Evolutionary conservation across 2,113 vertebrate species (phyloP).

Genomic region (Ophiodon elongatus): DNA sequence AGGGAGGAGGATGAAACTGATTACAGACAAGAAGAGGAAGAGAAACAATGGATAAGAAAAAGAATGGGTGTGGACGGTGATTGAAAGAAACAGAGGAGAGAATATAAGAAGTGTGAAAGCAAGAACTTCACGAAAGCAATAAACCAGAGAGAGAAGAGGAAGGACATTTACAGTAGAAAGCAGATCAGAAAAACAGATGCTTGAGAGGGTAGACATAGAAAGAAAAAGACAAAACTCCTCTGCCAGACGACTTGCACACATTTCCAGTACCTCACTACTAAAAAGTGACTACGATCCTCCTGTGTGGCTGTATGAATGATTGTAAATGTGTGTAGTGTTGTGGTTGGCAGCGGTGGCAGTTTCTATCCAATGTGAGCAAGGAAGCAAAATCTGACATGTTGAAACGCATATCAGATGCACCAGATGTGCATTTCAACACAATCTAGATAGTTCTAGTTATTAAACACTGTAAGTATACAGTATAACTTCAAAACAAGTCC

Average conservation of each 20-base stretch:
- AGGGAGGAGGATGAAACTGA: conserved; percentile 31
- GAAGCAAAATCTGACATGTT: neutral
- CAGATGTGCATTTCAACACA: conserved; percentile 42
- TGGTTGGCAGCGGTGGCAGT: conserved; percentile 27
- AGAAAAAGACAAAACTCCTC: conserved; percentile 2
- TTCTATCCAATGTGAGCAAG: conserved; percentile 10
- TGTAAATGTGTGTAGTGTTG: conserved; percentile 18
- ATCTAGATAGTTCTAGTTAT: conserved; percentile 2
- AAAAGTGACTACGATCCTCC: neutral
- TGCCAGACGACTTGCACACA: conserved; percentile 24
- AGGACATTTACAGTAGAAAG: neutral
- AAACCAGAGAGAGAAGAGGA: neutral
- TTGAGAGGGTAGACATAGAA: neutral
- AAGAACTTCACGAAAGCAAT: neutral
- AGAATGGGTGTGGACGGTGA: conserved; percentile 22
- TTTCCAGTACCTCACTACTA: conserved; percentile 16
- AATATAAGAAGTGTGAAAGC: conserved; percentile 7
- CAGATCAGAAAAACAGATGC: conserved; percentile 8
- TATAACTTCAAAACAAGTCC: conserved; percentile 1
- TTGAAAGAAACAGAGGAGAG: neutral
- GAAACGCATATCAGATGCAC: conserved; percentile 32
- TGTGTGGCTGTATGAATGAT: conserved; percentile 4
- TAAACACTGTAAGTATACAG: neutral
- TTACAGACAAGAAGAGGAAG: conserved; percentile 48
- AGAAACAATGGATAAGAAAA: conserved; percentile 23